Conservation (phyloP, 2,888 invertebrate genomes). For the Phyllotreta cruciferae region DNA sequence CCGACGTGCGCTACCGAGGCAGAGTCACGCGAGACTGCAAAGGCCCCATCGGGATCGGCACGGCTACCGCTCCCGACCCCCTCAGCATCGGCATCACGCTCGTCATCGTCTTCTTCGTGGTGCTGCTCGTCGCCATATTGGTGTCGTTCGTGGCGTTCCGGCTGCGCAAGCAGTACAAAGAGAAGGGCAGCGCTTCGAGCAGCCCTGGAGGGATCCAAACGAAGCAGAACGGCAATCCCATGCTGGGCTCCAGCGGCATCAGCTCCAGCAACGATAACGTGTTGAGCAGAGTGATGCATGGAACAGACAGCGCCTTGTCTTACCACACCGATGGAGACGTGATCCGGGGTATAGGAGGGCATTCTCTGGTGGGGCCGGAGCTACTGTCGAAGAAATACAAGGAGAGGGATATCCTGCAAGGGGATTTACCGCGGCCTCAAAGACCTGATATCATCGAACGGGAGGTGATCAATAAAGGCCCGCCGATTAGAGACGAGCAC, state of each 20-base stretch:
- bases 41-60: constrained; percentile 77
- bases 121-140: constrained; percentile 85
- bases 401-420: constrained; percentile 69
- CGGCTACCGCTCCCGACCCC: constrained; percentile 82
- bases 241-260: constrained; percentile 73
- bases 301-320: constrained; percentile 72
- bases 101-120: constrained; percentile 92
- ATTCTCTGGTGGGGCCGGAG: constrained; percentile 84
- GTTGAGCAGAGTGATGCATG: constrained; percentile 72
- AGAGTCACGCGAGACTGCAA: constrained; percentile 79
- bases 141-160: constrained; percentile 93
- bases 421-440: constrained; percentile 79
- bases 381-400: constrained; percentile 88
- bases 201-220: constrained; percentile 75
- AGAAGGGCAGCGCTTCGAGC: constrained; percentile 75
- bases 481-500: constrained; percentile 78
- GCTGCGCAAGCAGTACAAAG: constrained; percentile 84
- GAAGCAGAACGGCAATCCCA: constrained; percentile 79
- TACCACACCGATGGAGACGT: constrained; percentile 78
- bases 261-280: constrained; percentile 72
- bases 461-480: constrained; percentile 85
- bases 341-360: constrained; percentile 76
- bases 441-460: constrained; percentile 93
- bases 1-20: constrained; percentile 73
- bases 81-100: constrained; percentile 91